Percentiles rank a stretch among this genome's conserved stretches.
Conservation (phyloP, 2,797 vertebrate species). For the Selene dorsalis region DNA sequence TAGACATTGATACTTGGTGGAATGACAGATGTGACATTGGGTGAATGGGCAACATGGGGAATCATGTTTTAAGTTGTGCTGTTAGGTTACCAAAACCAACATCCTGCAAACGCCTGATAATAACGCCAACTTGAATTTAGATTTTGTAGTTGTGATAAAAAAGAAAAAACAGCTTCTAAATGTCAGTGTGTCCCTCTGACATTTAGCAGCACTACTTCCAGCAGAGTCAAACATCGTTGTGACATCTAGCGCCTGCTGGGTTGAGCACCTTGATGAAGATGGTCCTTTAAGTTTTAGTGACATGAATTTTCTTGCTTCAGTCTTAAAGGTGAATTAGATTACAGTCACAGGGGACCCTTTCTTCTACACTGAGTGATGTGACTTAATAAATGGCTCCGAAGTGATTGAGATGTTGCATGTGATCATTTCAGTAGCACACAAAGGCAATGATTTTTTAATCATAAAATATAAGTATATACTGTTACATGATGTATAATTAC, state of each 20-base stretch:
- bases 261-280: neutral
- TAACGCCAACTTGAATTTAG: too few species aligned
- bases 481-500: slow-evolving; percentile 10
- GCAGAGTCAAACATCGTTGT: neutral
- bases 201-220: neutral
- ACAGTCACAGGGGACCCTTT: neutral
- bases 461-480: slow-evolving; percentile 5
- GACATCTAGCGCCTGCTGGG: too few species aligned
- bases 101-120: too few species aligned
- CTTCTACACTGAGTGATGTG: neutral
- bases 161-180: too few species aligned
- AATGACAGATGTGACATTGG: too few species aligned
- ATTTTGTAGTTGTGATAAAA: too few species aligned
- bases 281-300: neutral
- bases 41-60: too few species aligned
- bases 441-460: neutral
- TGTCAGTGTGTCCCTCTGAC: neutral
- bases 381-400: neutral
- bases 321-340: neutral
- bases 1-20: too few species aligned
- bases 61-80: too few species aligned
- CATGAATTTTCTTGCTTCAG: neutral
- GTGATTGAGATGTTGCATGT: neutral
- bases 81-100: too few species aligned
- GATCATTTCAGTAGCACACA: neutral